These are phyloP conservation scores for Dendroctonus valens DNA, from an alignment of 1,140 invertebrate genomes.

Conservation along the genomic window DNA sequence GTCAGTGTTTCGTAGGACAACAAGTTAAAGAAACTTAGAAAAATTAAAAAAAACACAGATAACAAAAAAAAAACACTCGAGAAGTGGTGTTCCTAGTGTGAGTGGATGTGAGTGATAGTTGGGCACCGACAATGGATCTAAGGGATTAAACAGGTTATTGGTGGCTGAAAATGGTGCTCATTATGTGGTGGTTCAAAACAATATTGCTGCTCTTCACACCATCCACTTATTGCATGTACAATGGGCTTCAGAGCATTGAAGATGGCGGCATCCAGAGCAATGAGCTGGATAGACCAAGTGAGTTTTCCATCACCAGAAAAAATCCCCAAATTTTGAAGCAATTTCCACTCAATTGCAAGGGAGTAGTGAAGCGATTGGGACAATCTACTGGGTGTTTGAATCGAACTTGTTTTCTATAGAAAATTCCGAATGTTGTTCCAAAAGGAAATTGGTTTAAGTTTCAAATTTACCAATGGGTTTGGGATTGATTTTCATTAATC, in stretches of 20 bases:
- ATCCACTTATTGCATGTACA: slow-evolving; percentile 36
- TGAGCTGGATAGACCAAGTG: slow-evolving; percentile 43
- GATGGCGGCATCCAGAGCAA: slow-evolving; percentile 35
- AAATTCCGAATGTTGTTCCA: too few species aligned
- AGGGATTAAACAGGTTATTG: slow-evolving; percentile 24
- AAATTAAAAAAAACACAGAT: too few species aligned
- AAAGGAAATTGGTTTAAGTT: too few species aligned
- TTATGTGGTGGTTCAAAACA: slow-evolving; percentile 32
- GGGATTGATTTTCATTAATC: too few species aligned
- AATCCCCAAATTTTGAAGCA: not conserved
- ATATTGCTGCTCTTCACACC: slow-evolving; percentile 37
- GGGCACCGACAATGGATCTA: slow-evolving; percentile 13
- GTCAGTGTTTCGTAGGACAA: too few species aligned
- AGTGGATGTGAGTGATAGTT: slow-evolving; percentile 8
- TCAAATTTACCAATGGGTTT: too few species aligned
- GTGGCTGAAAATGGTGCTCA: slow-evolving; percentile 29
- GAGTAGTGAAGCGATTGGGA: too few species aligned
- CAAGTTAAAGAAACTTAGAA: too few species aligned
- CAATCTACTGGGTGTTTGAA: too few species aligned
- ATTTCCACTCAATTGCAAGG: not conserved
- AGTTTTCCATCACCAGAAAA: slow-evolving; percentile 1
- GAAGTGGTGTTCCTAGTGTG: slow-evolving; percentile 3
- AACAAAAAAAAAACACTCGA: too few species aligned
- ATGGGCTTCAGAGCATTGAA: slow-evolving; percentile 29
- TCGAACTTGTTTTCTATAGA: too few species aligned